Conservation (phyloP, 2,797 vertebrate genomes). For the Sebastes cheni region DNA sequence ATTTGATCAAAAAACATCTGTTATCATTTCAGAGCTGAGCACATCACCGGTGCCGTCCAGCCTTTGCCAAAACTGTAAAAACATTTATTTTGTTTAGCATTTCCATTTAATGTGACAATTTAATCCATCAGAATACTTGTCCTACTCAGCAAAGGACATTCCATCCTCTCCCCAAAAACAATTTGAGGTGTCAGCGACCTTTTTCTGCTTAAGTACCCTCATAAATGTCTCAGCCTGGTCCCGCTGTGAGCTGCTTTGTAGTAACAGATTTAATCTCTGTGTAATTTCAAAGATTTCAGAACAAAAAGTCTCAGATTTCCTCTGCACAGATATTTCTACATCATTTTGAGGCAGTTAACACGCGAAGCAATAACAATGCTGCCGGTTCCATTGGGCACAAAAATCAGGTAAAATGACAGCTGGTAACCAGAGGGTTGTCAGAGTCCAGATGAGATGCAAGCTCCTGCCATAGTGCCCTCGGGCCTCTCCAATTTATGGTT, state of each 20-base stretch:
- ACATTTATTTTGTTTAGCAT: background rate
- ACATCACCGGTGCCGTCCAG: background rate
- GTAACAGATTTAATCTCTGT: slow-evolving; percentile 2
- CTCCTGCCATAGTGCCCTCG: too few species aligned
- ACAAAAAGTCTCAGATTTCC: background rate
- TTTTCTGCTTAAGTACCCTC: slow-evolving; percentile 43
- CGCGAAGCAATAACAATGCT: background rate
- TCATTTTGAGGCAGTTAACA: background rate
- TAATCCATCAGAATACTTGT: slow-evolving; percentile 4
- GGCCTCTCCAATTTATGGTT: too few species aligned
- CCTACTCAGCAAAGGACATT: slow-evolving; percentile 34
- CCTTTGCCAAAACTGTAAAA: background rate
- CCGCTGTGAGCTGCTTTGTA: slow-evolving; percentile 52
- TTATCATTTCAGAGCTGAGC: background rate
- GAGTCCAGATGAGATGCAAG: too few species aligned
- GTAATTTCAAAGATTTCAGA: slow-evolving; percentile 16
- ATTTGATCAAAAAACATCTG: background rate
- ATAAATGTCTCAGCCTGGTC: slow-evolving; percentile 54
- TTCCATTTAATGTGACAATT: slow-evolving; percentile 15
- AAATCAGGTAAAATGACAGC: too few species aligned
- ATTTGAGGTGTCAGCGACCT: slow-evolving; percentile 30
- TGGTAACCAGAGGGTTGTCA: too few species aligned
- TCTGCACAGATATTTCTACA: background rate
- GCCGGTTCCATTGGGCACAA: too few species aligned
- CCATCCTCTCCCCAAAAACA: background rate